Conservation (phyloP, 2,888 invertebrate species). For the Ormyrus nitidulus region DNA sequence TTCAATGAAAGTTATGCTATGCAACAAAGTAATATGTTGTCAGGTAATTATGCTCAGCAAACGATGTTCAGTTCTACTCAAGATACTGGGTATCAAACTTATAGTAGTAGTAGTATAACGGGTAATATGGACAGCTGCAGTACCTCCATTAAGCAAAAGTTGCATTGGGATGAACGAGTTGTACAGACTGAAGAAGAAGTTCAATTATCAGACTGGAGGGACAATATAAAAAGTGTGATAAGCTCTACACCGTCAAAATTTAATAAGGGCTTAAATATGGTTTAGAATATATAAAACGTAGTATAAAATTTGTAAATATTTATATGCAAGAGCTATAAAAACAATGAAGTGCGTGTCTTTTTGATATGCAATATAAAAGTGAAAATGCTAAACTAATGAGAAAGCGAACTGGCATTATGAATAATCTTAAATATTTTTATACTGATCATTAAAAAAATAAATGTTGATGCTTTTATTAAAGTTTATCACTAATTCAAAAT, state of each 20-base stretch:
- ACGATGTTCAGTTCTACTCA: constrained; percentile 65
- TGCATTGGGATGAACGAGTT: constrained; percentile 63
- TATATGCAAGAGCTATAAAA: not conserved
- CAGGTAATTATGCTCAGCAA: constrained; percentile 64
- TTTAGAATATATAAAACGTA: constrained; percentile 3
- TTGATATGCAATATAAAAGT: not conserved
- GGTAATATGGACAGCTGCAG: constrained; percentile 63
- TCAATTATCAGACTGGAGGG: constrained; percentile 66
- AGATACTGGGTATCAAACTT: constrained; percentile 72
- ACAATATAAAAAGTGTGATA: constrained; percentile 68
- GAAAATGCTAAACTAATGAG: not conserved
- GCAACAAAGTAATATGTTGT: constrained; percentile 62
- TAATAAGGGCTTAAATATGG: constrained; percentile 58
- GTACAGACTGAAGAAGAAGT: constrained; percentile 63
- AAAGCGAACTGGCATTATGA: not conserved
- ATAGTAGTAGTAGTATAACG: constrained; percentile 65
- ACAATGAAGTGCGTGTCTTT: not conserved
- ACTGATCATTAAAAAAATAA: no score
- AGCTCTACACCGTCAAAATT: constrained; percentile 71
- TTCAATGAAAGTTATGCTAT: constrained; percentile 62
- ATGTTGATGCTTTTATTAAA: no score
- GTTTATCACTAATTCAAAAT: not conserved
- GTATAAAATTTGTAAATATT: constrained; percentile 29
- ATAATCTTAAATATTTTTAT: constrained; percentile 4
- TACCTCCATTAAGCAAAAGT: constrained; percentile 60